Conservation (phyloP, 2,113 vertebrate species). For the Laticauda laticaudata region DNA sequence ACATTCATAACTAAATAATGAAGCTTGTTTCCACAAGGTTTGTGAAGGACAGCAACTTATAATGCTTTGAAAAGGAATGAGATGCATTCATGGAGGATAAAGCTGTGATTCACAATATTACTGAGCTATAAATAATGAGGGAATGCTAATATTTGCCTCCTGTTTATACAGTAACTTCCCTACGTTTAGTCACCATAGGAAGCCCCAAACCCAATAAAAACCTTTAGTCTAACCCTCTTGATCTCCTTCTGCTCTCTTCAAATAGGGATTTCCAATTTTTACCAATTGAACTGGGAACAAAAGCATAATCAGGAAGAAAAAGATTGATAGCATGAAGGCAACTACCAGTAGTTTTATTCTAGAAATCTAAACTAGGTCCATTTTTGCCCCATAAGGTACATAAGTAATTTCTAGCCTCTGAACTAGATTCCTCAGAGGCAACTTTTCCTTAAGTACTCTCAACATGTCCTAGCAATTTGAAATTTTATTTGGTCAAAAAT, state of each 20-base stretch:
- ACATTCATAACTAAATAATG: background rate
- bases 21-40: background rate
- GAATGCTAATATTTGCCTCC: background rate
- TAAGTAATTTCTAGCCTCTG: background rate
- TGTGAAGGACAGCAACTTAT: background rate
- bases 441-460: background rate
- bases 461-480: background rate
- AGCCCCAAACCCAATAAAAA: background rate
- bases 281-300: background rate
- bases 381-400: background rate
- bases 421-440: background rate
- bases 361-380: background rate
- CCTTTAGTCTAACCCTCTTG: background rate
- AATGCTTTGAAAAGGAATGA: background rate
- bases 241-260: background rate
- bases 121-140: background rate
- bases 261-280: background rate
- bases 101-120: background rate
- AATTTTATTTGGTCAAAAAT: background rate
- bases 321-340: background rate
- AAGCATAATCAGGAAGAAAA: background rate
- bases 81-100: background rate
- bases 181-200: background rate
- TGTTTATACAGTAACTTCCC: background rate
- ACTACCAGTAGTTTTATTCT: background rate